These are phyloP conservation scores for Drosophila nigromelanica DNA, from an alignment of 1,140 invertebrate genomes.

Conservation along the genomic window DNA sequence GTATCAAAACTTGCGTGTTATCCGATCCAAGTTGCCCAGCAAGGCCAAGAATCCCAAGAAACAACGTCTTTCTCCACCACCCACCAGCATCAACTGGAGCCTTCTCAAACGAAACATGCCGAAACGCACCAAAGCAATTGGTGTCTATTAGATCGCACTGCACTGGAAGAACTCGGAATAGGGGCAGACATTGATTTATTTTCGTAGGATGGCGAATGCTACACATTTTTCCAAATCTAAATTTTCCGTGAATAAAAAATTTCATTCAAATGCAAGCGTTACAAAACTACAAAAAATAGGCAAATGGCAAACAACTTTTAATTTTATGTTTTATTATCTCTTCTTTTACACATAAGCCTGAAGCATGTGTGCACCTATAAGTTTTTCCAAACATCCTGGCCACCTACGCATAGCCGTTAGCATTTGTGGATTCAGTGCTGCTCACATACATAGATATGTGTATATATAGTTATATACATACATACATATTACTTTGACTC, in stretches of 20 bases:
- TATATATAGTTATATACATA: constrained; percentile 78
- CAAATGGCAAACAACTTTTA: too few relatives aligned
- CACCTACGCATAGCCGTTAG: not conserved
- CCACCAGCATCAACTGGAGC: constrained; percentile 64
- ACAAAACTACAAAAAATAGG: not conserved
- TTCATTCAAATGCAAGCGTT: not conserved
- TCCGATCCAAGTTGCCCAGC: constrained; percentile 37
- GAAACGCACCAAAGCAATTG: constrained; percentile 17
- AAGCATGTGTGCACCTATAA: not conserved
- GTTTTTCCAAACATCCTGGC: not conserved
- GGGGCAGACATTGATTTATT: not conserved
- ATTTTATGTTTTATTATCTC: not conserved
- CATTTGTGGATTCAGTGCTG: not conserved
- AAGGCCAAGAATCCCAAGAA: constrained; percentile 39
- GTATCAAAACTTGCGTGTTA: constrained; percentile 38
- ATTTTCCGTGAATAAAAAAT: not conserved
- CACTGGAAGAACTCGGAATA: constrained; percentile 25
- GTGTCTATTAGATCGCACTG: constrained; percentile 62
- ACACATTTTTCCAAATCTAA: not conserved
- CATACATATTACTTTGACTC: constrained; percentile 45
- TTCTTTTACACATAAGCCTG: not conserved
- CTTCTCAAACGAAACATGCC: constrained; percentile 63
- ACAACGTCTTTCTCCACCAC: not conserved
- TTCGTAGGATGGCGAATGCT: not conserved
- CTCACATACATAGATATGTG: not conserved